A percentile compares a stretch with the other conserved stretches of the same genome.
phyloP scores from a whole-genome alignment of 2,797 vertebrate species.

The Furcifer pardalis region DNA sequence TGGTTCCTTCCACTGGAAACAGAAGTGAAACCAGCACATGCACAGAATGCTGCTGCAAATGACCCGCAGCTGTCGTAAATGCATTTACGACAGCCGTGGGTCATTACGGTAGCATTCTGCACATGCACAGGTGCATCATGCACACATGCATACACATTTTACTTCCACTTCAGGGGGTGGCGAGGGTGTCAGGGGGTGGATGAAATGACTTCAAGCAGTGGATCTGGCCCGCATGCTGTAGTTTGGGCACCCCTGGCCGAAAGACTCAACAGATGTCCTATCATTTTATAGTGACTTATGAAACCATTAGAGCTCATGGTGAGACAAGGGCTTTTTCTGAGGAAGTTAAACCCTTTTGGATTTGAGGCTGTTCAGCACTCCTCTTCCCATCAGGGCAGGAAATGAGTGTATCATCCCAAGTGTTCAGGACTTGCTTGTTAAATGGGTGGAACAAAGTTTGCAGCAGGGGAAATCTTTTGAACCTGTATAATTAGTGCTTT shows the following conservation, averaged over 20 bases:
- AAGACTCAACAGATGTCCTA: neutral
- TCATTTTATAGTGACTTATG: conserved; percentile 14
- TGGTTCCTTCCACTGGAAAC: too few relatives aligned
- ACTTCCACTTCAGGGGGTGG: too few relatives aligned
- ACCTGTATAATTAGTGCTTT: conserved; percentile 62
- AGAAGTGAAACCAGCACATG: too few relatives aligned
- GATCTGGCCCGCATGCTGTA: too few relatives aligned
- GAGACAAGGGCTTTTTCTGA: conserved; percentile 49
- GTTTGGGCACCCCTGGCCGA: neutral
- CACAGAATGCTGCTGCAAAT: too few relatives aligned
- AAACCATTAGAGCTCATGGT: conserved; percentile 30
- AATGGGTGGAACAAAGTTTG: conserved; percentile 66
- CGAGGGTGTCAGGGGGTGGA: too few relatives aligned
- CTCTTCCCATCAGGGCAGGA: conserved; percentile 70
- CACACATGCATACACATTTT: too few relatives aligned
- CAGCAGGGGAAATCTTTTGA: conserved; percentile 68
- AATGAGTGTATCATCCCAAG: conserved; percentile 66
- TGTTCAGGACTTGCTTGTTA: conserved; percentile 53
- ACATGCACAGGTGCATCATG: too few relatives aligned
- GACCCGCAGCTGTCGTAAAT: too few relatives aligned
- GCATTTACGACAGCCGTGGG: too few relatives aligned
- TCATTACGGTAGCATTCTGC: too few relatives aligned
- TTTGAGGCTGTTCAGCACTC: conserved; percentile 62
- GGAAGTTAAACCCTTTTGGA: conserved; percentile 61
- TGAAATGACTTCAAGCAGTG: too few relatives aligned